Evolutionary conservation across 2,888 invertebrate species (phyloP).

Genomic region (Xestia sexstrigata): DNA sequence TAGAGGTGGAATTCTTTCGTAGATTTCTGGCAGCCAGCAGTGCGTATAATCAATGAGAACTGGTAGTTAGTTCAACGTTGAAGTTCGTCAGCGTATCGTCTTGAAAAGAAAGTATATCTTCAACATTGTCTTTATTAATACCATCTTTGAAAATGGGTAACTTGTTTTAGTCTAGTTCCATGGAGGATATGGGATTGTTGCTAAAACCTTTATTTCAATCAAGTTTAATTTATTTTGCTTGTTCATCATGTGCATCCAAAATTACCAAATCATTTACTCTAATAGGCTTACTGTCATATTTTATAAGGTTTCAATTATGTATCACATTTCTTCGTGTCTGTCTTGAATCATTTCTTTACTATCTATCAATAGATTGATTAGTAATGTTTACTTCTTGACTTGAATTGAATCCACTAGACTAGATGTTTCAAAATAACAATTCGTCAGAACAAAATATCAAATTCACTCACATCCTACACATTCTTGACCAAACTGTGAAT

Average conservation of each 20-base stretch:
- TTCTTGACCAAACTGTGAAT: neutral
- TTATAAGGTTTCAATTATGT: neutral
- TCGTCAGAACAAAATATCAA: neutral
- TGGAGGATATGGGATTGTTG: neutral
- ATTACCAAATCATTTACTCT: neutral
- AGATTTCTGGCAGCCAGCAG: slow-evolving; percentile 24
- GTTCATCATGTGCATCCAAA: neutral
- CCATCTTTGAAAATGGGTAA: neutral
- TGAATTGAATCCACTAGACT: neutral
- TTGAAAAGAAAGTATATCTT: slow-evolving; percentile 37
- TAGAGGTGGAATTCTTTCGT: slow-evolving; percentile 20
- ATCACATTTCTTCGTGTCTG: too few species aligned
- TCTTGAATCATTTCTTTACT: neutral
- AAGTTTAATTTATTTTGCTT: neutral
- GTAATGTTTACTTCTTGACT: neutral
- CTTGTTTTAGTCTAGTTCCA: neutral
- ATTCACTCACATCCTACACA: neutral
- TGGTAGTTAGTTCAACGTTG: slow-evolving; percentile 28
- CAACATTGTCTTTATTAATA: slow-evolving; percentile 3
- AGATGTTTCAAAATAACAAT: neutral
- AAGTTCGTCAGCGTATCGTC: slow-evolving; percentile 33
- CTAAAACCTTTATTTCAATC: neutral
- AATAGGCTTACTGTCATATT: neutral
- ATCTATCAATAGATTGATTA: neutral
- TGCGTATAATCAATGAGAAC: slow-evolving; percentile 52